Base-by-base conservation (phyloP, 2,888 invertebrate genomes). In the Troides oblongomaculatus region DNA sequence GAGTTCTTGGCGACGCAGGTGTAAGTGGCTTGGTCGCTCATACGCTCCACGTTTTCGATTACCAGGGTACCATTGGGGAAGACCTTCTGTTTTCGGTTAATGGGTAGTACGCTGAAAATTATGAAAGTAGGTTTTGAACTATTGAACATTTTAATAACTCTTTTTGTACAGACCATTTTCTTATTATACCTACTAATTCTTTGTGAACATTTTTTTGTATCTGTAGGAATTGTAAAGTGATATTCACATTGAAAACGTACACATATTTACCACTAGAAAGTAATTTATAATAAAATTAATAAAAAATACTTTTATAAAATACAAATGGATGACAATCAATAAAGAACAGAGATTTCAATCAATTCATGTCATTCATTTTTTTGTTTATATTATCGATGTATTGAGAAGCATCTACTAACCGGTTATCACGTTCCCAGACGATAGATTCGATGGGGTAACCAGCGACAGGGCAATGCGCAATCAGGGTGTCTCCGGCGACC, bases 391-490 rank as follows among this genome's bases (percentile, higher is more conserved):
- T 50, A 50, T 18, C 5, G 57, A 57, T 57, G 12, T 21, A 1
- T 4, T 21, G n/a, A 21, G 3, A 56, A 21, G n/a, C 5, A 12
- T 50, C 5, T 57, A 74, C 72, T 64, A 57, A 90, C 92, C 92
- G 85, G 83, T 91, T 90, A 94, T 97, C 97, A 88, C 97, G 94
- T 90, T 97, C 98, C 99, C 99, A 99, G n/a, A 97, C 96, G 79
- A 98, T 97, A 62, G 96, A 96, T 80, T 97, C 97, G 75, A 99
- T 97, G 14, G 99, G 99, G 89, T 97, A 97, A 57, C 99, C 99
- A 73, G 98, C 98, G 57, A 98, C 98, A 0, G 98, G 98, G 84
- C 99, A 99, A 77, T 97, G 97, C 1, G 98, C 97, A 74, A 97
- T 94, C 74, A 98, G 93, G 25, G 96, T 97, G 84, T 98, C 97